These are phyloP conservation scores for Halocynthia roretzi DNA, from an alignment of 23 tunicate species.

Conservation along the genomic window DNA sequence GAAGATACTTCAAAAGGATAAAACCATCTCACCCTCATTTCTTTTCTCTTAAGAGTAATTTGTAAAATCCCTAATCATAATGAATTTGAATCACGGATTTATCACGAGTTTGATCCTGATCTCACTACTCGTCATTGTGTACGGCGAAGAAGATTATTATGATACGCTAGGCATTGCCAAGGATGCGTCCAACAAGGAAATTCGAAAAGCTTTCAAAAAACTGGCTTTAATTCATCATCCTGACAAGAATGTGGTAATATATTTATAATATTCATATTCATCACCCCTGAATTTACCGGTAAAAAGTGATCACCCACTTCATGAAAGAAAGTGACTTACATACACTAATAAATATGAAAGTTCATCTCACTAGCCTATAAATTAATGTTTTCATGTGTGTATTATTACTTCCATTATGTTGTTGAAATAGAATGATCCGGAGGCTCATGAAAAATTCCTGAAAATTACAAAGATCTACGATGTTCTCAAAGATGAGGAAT, in stretches of 20 bases:
- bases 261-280: neutral
- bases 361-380: neutral
- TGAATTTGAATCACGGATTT: too few relatives aligned
- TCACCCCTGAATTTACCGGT: neutral
- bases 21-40: too few relatives aligned
- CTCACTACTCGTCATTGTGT: neutral
- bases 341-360: neutral
- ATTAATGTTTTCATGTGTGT: neutral
- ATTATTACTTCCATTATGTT: neutral
- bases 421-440: conserved; percentile 68
- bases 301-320: too few relatives aligned
- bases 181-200: conserved; percentile 88
- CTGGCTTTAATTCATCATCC: conserved; percentile 78
- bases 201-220: conserved; percentile 95
- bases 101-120: too few relatives aligned
- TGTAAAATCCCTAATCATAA: too few relatives aligned
- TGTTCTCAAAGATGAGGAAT: conserved; percentile 92
- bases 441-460: conserved; percentile 96
- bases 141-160: conserved; percentile 69
- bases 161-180: conserved; percentile 74
- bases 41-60: too few relatives aligned
- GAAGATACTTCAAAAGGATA: too few relatives aligned
- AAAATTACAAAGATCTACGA: conserved; percentile 89
- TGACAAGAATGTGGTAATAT: conserved; percentile 74
- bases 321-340: too few relatives aligned